Conservation (phyloP, 1,140 invertebrate genomes). For the Drosophila ambigua region DNA sequence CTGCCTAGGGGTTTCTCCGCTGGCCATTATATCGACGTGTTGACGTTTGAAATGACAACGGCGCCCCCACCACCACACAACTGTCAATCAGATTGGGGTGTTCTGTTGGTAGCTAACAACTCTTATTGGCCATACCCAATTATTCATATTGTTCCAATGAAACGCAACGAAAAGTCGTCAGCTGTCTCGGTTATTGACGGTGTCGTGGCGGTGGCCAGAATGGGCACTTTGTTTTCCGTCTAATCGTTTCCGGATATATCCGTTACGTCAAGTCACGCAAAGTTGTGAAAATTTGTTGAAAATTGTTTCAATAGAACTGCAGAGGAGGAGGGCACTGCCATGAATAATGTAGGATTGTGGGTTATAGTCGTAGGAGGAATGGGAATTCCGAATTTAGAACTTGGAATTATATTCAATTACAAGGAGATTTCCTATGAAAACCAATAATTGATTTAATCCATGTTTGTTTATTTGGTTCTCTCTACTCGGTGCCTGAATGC, state of each 20-base stretch:
- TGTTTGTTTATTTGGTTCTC: no score
- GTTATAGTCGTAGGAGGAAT: background rate
- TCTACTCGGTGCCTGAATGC: no score
- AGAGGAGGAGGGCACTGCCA: background rate
- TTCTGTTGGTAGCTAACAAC: constrained; percentile 61
- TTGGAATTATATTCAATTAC: no score
- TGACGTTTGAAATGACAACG: constrained; percentile 76
- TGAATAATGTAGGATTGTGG: constrained; percentile 26
- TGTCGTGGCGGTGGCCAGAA: constrained; percentile 34
- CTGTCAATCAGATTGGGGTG: constrained; percentile 74
- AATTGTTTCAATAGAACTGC: constrained; percentile 21
- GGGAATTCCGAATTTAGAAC: background rate
- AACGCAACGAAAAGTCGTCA: constrained; percentile 58
- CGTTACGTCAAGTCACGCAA: constrained; percentile 47
- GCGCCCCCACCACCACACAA: constrained; percentile 35
- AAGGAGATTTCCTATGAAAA: no score
- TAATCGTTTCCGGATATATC: constrained; percentile 24
- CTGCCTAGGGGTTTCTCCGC: constrained; percentile 16
- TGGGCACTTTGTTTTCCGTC: constrained; percentile 33
- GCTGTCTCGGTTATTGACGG: constrained; percentile 46
- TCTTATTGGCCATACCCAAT: constrained; percentile 67
- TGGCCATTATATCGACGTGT: constrained; percentile 71
- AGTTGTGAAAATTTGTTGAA: constrained; percentile 51
- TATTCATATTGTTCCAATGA: constrained; percentile 78
- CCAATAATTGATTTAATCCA: no score